Percentiles rank a stretch among this genome's conserved stretches.
Conservation (phyloP, 1,140 invertebrate species). For the Conopomorpha cramerella region DNA sequence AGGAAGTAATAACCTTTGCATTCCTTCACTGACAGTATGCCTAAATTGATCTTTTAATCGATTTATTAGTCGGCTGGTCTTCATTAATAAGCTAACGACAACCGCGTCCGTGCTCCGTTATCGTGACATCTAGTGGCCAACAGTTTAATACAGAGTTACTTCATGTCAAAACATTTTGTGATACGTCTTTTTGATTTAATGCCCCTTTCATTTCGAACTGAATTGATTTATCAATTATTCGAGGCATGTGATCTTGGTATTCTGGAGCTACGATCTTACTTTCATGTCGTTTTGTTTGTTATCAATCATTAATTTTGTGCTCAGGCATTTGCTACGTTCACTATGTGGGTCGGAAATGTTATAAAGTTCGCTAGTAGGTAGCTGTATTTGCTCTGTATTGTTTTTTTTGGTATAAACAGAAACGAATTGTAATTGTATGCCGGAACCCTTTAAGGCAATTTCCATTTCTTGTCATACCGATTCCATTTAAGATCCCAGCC, state of each 20-base stretch:
- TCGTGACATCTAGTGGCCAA: slow-evolving; percentile 50
- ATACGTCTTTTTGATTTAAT: slow-evolving; percentile 48
- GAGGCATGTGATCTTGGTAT: slow-evolving; percentile 47
- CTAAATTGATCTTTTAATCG: slow-evolving; percentile 25
- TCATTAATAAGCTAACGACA: slow-evolving; percentile 55
- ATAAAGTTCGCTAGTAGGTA: too few relatives aligned
- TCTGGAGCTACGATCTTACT: slow-evolving; percentile 50
- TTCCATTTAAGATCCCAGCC: too few relatives aligned
- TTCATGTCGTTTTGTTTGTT: slow-evolving; percentile 47
- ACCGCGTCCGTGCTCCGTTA: slow-evolving; percentile 43
- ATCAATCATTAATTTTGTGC: slow-evolving; percentile 57
- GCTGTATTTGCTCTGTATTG: too few relatives aligned
- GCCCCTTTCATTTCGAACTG: slow-evolving; percentile 35
- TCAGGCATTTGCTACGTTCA: too few relatives aligned
- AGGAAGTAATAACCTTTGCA: too few relatives aligned
- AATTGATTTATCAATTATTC: slow-evolving; percentile 59
- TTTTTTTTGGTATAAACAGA: too few relatives aligned
- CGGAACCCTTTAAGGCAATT: too few relatives aligned
- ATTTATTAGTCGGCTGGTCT: slow-evolving; percentile 24
- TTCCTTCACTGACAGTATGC: too few relatives aligned
- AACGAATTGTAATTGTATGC: too few relatives aligned
- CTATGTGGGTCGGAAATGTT: too few relatives aligned
- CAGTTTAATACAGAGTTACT: slow-evolving; percentile 45
- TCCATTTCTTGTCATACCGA: too few relatives aligned
- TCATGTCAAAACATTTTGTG: slow-evolving; percentile 50